Evolutionary conservation across 2,888 invertebrate genomes (phyloP), one percentile per base, ranked within the genome.

Genomic region (Arctia plantaginis): DNA sequence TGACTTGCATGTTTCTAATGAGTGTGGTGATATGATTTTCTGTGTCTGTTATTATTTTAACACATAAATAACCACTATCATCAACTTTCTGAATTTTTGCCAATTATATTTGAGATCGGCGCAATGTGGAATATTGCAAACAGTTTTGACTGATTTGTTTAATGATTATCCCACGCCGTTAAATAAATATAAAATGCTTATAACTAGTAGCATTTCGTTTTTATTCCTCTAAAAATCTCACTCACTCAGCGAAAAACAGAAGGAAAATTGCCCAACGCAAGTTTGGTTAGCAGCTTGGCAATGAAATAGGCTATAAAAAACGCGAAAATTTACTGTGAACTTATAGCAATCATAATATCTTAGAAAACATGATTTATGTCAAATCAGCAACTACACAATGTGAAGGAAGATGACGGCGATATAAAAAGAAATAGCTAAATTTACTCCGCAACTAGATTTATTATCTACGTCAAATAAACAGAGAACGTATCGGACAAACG

Each of bases 401-500:
- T 12, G 27, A 30, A 27, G 15, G 27, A 59, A 27, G 7, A 62
- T 62, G 30, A 30, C 15, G 59, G 3, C 13, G 12, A 18, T 68
- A 20, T 44, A 20, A 68, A 68, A 68, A 68, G 12, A 8, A 33
- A 27, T 64, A 30, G 30, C 13, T 70, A 44, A 64, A 70, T 70
- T 70, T 41, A 70, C 62, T 70, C 33, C 39, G n/a, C n/a, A 64
- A 41, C 62, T 44, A 44, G 33, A 27, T 70, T 64, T 64, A 44
- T 64, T 64, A 30, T 30, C 62, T 65, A 59, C 47, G 20, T 66
- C 66, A 72, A 76, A 51, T 68, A 82, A 84, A 84, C 76, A 81
- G 76, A 13, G 41, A 84, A 74, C 64, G 71, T 62, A 18, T 51
- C 82, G 68, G 55, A 81, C 80, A 74, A 71, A 77, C 69, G 68